Evolutionary conservation across 2,888 invertebrate species (phyloP).

Genomic region (Allygus modestus): DNA sequence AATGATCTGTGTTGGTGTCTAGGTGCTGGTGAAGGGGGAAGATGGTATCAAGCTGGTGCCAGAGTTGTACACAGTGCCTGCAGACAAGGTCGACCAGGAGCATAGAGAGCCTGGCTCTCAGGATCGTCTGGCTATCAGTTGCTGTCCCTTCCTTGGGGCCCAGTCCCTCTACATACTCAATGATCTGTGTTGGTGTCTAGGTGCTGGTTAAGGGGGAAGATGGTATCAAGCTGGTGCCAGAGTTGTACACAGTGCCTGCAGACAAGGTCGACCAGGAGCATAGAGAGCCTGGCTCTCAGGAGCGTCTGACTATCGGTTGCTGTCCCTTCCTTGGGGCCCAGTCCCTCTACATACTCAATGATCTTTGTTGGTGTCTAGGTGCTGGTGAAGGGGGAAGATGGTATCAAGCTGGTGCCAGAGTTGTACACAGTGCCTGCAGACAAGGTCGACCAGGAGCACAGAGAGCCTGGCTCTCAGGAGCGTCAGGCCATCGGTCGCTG

Average conservation of each 20-base stretch:
- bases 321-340: background rate
- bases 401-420: slow-evolving; percentile 93
- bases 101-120: slow-evolving; percentile 95
- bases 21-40: too few species aligned
- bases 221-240: slow-evolving; percentile 91
- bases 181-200: background rate
- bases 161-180: too few species aligned
- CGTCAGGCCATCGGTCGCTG: slow-evolving; percentile 92
- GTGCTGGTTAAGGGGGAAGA: background rate
- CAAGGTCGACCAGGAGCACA: slow-evolving; percentile 91
- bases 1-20: slow-evolving; percentile 75
- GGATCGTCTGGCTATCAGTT: slow-evolving; percentile 89
- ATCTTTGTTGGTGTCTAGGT: slow-evolving; percentile 76
- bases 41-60: slow-evolving; percentile 90
- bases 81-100: slow-evolving; percentile 90
- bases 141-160: slow-evolving; percentile 90
- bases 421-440: slow-evolving; percentile 93
- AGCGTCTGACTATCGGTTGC: slow-evolving; percentile 80
- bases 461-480: slow-evolving; percentile 93
- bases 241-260: slow-evolving; percentile 93
- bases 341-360: too few species aligned
- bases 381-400: slow-evolving; percentile 92
- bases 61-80: slow-evolving; percentile 94
- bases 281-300: slow-evolving; percentile 93
- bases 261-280: slow-evolving; percentile 93